Evolutionary conservation across 2,888 invertebrate genomes (phyloP), one percentile per base, ranked within the genome.

Genomic region (Sipha maydis): DNA sequence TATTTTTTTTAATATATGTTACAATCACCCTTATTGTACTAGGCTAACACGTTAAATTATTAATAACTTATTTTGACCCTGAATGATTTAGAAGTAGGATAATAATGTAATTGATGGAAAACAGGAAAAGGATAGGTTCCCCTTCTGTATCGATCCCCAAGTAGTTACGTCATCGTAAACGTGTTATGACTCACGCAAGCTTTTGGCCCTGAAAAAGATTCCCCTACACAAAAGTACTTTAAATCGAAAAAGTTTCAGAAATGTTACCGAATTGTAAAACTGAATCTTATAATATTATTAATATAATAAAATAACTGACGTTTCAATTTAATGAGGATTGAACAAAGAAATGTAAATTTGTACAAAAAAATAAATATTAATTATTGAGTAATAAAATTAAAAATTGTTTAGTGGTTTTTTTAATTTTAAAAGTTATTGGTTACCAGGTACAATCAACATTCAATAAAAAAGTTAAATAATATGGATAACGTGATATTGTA

Each of bases 141-240:
- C 84, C 84, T 78, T 41, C 28, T 5, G 25, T 88, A 88, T 82
- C 88, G 88, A 88, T 80, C 75, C 56, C 88, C 79, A 48, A 48
- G 41, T 4, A n/a, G 48, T 83, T 89, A 79, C 89, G 83, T 89
- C 89, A 89, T 83, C 78, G 83, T 67, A 38, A 71, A 75, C 21
- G 28, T 75, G 73, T 54, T 21, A 78, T 89, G 83, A 83, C 84
- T 84, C 89, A 83, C 34, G 71, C 77, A 28, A 89, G 69, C 83
- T 84, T 79, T 89, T 84, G 21, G 67, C 54, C 77, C 11, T n/a
- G 83, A 83, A 89, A 89, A 76, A 73, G 88, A 78, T 89, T 79
- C 61, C 83, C 80, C 89, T n/a, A 69, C 80, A 67, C n/a, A 31
- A 54, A 78, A 34, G 25, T 34, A 78, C 48, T 67, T 48, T 7